Base-by-base conservation (phyloP, 1,140 invertebrate species). In the Drosophila teissieri region DNA sequence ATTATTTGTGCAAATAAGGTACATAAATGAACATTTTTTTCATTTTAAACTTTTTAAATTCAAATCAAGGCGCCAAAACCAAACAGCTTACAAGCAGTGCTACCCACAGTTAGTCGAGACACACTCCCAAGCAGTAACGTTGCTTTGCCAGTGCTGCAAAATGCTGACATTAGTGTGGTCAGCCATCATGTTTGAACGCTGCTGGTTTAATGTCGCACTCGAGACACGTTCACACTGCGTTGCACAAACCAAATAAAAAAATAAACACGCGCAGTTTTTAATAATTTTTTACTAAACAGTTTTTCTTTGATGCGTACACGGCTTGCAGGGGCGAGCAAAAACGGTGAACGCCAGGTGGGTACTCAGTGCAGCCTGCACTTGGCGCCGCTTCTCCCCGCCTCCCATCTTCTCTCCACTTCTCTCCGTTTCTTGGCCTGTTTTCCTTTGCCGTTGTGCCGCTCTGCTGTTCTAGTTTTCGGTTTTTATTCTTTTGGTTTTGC, bases 201-300 rank as follows among this genome's bases (percentile, higher is more conserved):
- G 55, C 5, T 15, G 31, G 10, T 34, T 17, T 4, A 4, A 27
- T 5, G 0, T 3, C 10, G 27, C 17, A 17, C 0, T 1, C 11
- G n/a, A 11, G 7, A 12, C 11, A 40, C 34, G 55, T 14, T 27
- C 44, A 46, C 34, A 62, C 34, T 46, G 36, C 42, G 14, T 22
- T 36, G n/a, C 56, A 45, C 60, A 67, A 58, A 58, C 17, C 45
- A 48, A 62, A 31, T 60, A 63, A 62, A 62, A 39, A 57, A 57
- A 48, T 39, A 60, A 68, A 44, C 64, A 68, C 64, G 64, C 64
- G 64, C 64, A 51, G 45, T 51, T 64, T 67, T 65, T 36, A 36
- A 42, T 68, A 63, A 48, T 34, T 65, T 64, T 61, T 52, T 65
- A 63, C 37, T 34, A 11, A 22, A 63, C 60, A 17, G 24, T 40